phyloP scores from a whole-genome alignment of 1,140 invertebrate genomes.

The Drosophila lacertosa region DNA sequence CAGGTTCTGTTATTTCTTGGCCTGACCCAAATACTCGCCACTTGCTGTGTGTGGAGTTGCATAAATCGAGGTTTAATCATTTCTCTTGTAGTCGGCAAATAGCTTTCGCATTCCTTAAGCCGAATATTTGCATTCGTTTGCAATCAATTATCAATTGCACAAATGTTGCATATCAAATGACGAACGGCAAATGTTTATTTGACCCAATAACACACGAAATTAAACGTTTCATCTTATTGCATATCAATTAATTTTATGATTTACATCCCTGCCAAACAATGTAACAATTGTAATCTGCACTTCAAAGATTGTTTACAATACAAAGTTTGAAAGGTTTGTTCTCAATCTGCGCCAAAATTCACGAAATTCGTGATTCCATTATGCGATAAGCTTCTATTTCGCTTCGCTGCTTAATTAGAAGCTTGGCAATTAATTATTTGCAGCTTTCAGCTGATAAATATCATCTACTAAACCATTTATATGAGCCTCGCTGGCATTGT shows the following conservation, averaged over 20 bases:
- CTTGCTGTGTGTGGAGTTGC: conserved; percentile 12
- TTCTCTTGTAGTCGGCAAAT: not conserved
- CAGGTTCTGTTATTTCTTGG: conserved; percentile 76
- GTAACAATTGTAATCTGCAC: not conserved
- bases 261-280: not conserved
- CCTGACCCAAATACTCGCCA: conserved; percentile 62
- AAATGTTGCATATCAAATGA: not conserved
- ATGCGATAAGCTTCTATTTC: not conserved
- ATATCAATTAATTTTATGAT: conserved; percentile 3
- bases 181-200: not conserved
- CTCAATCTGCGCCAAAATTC: not conserved
- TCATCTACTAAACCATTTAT: too few relatives aligned
- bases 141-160: conserved; percentile 5
- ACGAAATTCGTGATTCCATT: conserved; percentile 2
- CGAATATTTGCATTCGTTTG: not conserved
- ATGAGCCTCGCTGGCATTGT: too few relatives aligned
- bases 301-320: not conserved
- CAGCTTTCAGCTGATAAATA: not conserved
- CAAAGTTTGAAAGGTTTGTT: not conserved
- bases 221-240: not conserved
- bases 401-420: not conserved
- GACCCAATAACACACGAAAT: not conserved
- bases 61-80: not conserved
- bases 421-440: not conserved
- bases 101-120: not conserved